Conservation (phyloP, 2,113 vertebrate genomes). For the Arizona elegans region DNA sequence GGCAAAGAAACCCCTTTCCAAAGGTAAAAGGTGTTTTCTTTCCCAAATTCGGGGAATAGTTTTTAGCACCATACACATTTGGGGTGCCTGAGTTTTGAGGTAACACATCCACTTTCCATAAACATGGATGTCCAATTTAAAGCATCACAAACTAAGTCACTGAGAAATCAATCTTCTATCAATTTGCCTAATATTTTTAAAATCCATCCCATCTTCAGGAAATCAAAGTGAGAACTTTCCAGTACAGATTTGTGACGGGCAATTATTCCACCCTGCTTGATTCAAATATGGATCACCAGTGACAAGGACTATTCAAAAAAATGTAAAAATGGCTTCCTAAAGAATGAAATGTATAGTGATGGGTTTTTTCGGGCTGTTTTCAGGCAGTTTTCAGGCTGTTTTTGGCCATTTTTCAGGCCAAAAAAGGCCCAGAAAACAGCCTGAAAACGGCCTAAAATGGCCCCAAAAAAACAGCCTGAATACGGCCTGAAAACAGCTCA, state of each 20-base stretch:
- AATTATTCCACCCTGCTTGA: not conserved
- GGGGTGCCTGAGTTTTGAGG: not conserved
- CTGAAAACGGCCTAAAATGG: no score
- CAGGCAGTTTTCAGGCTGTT: no score
- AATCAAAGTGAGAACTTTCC: not conserved
- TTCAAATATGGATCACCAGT: not conserved
- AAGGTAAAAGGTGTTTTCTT: not conserved
- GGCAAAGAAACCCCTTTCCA: not conserved
- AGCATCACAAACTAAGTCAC: not conserved
- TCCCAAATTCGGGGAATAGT: not conserved
- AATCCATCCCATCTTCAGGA: not conserved
- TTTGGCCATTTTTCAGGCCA: no score
- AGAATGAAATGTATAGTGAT: not conserved
- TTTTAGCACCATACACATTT: not conserved
- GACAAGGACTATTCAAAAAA: no score
- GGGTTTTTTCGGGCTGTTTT: no score
- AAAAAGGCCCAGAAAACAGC: no score
- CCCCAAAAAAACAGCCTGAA: no score
- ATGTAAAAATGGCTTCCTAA: not conserved
- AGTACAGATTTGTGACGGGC: not conserved
- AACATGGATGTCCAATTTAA: not conserved
- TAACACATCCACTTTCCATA: not conserved
- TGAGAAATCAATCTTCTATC: not conserved
- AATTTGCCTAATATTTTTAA: not conserved
- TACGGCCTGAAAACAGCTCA: no score